A percentile compares a stretch with the other conserved stretches of the same genome.
phyloP scores from a whole-genome alignment of 2,113 vertebrate genomes.

The Xiphophorus maculatus region DNA sequence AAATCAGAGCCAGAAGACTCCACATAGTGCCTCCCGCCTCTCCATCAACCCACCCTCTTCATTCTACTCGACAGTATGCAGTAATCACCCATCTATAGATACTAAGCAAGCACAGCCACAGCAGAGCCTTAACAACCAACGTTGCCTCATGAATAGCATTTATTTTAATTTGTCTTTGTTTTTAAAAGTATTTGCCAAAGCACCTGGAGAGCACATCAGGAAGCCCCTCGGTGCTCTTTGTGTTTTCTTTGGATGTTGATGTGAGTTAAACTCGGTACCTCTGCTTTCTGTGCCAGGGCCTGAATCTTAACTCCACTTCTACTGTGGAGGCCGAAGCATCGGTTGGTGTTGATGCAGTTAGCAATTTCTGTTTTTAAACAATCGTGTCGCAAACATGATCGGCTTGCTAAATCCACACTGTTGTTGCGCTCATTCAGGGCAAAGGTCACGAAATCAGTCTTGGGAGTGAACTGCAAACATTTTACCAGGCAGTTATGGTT shows the following conservation, averaged over 20 bases:
- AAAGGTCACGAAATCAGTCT: conserved; percentile 8
- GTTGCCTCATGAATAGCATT: conserved; percentile 90
- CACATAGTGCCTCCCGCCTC: conserved; percentile 85
- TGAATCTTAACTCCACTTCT: conserved; percentile 53
- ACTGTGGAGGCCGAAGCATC: not conserved
- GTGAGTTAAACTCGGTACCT: conserved; percentile 58
- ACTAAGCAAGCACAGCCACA: conserved; percentile 86
- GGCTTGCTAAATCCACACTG: not conserved
- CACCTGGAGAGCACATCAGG: conserved; percentile 69
- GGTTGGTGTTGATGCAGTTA: not conserved
- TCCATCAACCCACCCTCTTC: conserved; percentile 1
- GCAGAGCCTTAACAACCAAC: conserved; percentile 97
- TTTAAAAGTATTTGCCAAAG: conserved; percentile 85
- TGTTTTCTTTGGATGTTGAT: conserved; percentile 52
- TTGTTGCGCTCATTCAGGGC: not conserved
- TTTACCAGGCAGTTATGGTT: too few relatives aligned
- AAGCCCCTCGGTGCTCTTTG: conserved; percentile 49
- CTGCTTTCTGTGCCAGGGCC: conserved; percentile 45
- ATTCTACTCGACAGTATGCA: conserved; percentile 77
- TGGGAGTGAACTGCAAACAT: too few relatives aligned
- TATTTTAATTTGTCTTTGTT: conserved; percentile 71
- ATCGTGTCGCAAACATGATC: not conserved
- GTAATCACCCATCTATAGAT: conserved; percentile 78
- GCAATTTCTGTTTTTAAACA: not conserved
- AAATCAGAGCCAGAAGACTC: conserved; percentile 97